Base-by-base conservation (phyloP, 2,113 vertebrate genomes). In the Zapus hudsonius region DNA sequence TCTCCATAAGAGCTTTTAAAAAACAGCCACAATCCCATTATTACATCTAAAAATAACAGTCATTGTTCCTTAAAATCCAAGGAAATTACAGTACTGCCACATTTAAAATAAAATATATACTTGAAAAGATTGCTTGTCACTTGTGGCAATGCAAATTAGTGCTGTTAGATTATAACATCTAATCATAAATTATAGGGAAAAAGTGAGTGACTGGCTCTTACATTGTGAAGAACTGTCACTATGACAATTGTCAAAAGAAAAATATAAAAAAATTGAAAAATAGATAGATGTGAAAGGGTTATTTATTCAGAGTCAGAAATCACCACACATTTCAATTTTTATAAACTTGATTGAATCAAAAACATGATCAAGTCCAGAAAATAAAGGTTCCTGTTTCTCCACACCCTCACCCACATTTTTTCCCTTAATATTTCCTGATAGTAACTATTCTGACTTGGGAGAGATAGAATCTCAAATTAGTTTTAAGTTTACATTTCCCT, bases 61-160 rank as follows among this genome's bases (percentile, higher is more conserved):
- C 66, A 47, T 59, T 63, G 23, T 66, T 82, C 64, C n/a, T 73
- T 69, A 57, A 55, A 92, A 38, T 84, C 63, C 79, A 75, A 78
- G 47, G 61, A 79, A 33, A 79, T n/a, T 27, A 82, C 6, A 57
- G 15, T 31, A 17, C 64, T 69, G 15, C 31, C 81, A 42, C 31
- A 67, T 81, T 94, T 78, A 67, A 91, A 91, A 88, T 76, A 64
- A 84, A 84, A 76, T 83, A 15, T 22, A 20, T 70, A 33, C 44
- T 84, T 42, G 52, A 59, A 67, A 73, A 64, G 12, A 29, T 55
- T 66, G 15, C 19, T 27, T 69, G 42, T 76, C 33, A 59, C 36
- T 63, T 84, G 25, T 57, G 38, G 64, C 4, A 36, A 31, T 73
- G 59, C 33, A 72, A 61, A 76, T 40, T 12, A 61, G 36, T 44